Percentiles rank a stretch among this genome's conserved stretches.
Conservation (phyloP, 2,797 vertebrate genomes). For the Phaenicophaeus curvirostris region DNA sequence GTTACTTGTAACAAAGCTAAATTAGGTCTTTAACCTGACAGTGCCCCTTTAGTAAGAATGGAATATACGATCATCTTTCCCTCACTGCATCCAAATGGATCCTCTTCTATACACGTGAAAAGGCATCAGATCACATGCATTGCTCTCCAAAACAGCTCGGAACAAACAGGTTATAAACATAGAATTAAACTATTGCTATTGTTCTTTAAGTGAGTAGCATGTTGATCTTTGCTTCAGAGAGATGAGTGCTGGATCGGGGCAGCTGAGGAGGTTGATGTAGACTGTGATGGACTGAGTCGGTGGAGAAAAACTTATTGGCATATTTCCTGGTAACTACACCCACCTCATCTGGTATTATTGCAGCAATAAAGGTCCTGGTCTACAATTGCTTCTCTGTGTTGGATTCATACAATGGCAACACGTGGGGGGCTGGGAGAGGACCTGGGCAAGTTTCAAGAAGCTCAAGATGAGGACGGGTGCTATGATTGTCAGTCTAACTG, state of each 20-base stretch:
- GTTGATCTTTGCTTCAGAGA: conserved; percentile 28
- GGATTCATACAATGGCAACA: conserved; percentile 39
- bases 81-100: not conserved
- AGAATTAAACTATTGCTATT: conserved; percentile 77
- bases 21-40: conserved; percentile 10
- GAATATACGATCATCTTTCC: conserved; percentile 26
- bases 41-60: conserved; percentile 30
- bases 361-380: conserved; percentile 63
- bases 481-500: conserved; percentile 85
- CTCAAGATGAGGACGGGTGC: conserved; percentile 58
- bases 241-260: conserved; percentile 36
- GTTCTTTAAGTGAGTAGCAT: conserved; percentile 63
- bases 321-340: conserved; percentile 43
- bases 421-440: conserved; percentile 3
- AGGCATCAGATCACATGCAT: conserved; percentile 4
- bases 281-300: not conserved
- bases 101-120: not conserved
- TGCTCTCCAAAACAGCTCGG: conserved; percentile 19
- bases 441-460: conserved; percentile 21
- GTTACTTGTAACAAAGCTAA: not conserved
- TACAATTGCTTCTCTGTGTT: conserved; percentile 32
- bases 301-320: not conserved
- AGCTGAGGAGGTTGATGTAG: not conserved
- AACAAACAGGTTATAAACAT: conserved; percentile 51
- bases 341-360: conserved; percentile 71